These are phyloP conservation scores for Stenoptilia bipunctidactyla DNA, from an alignment of 2,888 invertebrate species.

Conservation along the genomic window DNA sequence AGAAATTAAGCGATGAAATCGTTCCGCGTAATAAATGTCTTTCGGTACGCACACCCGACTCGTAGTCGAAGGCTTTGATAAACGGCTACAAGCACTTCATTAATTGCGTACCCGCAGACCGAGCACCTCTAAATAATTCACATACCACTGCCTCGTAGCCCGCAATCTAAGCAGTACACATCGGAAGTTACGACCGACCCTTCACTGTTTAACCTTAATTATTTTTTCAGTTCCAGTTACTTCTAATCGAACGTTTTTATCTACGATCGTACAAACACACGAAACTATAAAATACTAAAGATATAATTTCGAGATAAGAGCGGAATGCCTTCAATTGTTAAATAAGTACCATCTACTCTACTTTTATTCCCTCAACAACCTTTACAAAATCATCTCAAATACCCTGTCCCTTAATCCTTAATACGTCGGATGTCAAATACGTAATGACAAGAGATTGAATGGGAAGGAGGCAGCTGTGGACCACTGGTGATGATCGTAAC, in stretches of 20 bases:
- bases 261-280: too few species aligned
- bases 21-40: too few species aligned
- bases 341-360: too few species aligned
- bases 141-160: slow-evolving; percentile 40
- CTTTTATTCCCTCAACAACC: too few species aligned
- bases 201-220: neutral
- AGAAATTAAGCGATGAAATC: too few species aligned
- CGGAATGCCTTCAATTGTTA: too few species aligned
- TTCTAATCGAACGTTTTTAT: too few species aligned
- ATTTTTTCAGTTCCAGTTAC: neutral
- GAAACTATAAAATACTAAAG: too few species aligned
- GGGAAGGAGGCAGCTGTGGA: slow-evolving; percentile 66
- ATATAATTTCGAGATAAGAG: too few species aligned
- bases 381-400: too few species aligned
- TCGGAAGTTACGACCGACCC: slow-evolving; percentile 30
- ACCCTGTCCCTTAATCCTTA: too few species aligned
- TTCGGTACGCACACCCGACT: too few species aligned
- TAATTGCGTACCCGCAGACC: slow-evolving; percentile 57
- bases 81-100: slow-evolving; percentile 61
- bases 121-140: slow-evolving; percentile 62
- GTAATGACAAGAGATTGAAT: slow-evolving; percentile 63
- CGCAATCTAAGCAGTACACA: slow-evolving; percentile 36
- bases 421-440: slow-evolving; percentile 34
- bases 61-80: slow-evolving; percentile 38
- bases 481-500: slow-evolving; percentile 58